Evolutionary conservation across 2,113 vertebrate species (phyloP), one percentile per base, ranked within the genome.

Genomic region (Campylomormyrus tamandua): DNA sequence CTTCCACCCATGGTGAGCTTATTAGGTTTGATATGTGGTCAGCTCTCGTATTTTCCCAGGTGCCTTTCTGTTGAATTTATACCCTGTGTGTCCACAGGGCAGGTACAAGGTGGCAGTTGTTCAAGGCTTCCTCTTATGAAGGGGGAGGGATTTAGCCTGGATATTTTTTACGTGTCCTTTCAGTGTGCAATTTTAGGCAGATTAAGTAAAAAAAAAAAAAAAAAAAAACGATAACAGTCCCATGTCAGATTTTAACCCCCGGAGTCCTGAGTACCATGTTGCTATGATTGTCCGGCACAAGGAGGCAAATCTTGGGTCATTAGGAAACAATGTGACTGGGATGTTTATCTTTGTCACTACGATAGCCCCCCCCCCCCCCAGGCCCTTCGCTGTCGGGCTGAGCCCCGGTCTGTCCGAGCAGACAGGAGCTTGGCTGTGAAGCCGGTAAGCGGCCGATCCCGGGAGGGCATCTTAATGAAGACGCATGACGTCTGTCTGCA

Each of bases 41-140:
- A 49, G 91, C 91, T 92, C 91, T 93, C 92, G 50, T 95, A 93
- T 95, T 95, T 96, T 94, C 93, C 94, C 95, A 96, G 95, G 95
- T 95, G 95, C 91, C 90, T 62, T 93, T 92, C 92, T 95, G 94
- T 95, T 94, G 93, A 94, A 94, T 90, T 91, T 89, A 92, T 92
- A 94, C 91, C 70, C 90, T 92, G 92, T 92, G 91, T 92, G 94
- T 94, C 93, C 83, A 42, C 92, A 94, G 83, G 93, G 93, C 93
- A 91, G 91, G 91, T 91, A 95, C 92, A 95, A 94, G 93, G 92
- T 87, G 56, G 58, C 77, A 87, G 92, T 93, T 95, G 93, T 95
- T 92, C 92, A 94, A 90, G 90, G 91, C 92, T 92, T 94, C 93
- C 92, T 91, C 89, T 91, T 53, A 66, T 88, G 74, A 87, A 90